A percentile compares a stretch with the other conserved stretches of the same genome.
phyloP scores from a whole-genome alignment of 2,888 invertebrate genomes.

The Neoaliturus tenellus region DNA sequence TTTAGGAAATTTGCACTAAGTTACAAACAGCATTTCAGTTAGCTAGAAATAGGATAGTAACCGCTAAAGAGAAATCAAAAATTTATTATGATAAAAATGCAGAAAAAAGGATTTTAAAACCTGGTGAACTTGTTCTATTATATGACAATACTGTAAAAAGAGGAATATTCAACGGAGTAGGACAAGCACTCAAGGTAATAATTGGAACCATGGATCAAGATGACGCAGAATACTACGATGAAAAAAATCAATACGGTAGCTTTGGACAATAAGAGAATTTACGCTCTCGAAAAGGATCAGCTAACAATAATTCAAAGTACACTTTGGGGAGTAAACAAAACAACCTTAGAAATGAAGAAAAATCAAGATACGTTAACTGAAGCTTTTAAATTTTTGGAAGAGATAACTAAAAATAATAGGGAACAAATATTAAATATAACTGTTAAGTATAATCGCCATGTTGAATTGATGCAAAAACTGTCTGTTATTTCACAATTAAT shows the following conservation, averaged over 20 bases:
- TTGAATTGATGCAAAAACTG: constrained; percentile 6
- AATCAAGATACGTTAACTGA: constrained; percentile 7
- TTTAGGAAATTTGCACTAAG: no score
- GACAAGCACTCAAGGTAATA: not conserved
- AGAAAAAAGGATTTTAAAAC: not conserved
- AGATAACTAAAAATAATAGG: not conserved
- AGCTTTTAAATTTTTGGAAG: not conserved
- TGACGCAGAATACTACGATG: not conserved
- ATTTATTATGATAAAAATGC: constrained; percentile 27
- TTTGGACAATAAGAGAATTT: not conserved
- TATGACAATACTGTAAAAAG: constrained; percentile 39
- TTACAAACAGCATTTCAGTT: no score
- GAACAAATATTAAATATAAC: not conserved
- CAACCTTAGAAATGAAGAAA: constrained; percentile 8
- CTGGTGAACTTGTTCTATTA: constrained; percentile 18
- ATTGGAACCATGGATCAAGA: constrained; percentile 7
- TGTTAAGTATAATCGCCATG: not conserved
- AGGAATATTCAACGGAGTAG: not conserved
- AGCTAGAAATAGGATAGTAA: no score
- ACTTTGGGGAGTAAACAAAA: not conserved
- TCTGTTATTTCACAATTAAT: not conserved
- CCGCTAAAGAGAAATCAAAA: no score
- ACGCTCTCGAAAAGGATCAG: not conserved
- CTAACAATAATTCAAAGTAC: constrained; percentile 4
- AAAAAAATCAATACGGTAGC: constrained; percentile 24